Conservation (phyloP, 2,888 invertebrate genomes). For the Griposia aprilina region DNA sequence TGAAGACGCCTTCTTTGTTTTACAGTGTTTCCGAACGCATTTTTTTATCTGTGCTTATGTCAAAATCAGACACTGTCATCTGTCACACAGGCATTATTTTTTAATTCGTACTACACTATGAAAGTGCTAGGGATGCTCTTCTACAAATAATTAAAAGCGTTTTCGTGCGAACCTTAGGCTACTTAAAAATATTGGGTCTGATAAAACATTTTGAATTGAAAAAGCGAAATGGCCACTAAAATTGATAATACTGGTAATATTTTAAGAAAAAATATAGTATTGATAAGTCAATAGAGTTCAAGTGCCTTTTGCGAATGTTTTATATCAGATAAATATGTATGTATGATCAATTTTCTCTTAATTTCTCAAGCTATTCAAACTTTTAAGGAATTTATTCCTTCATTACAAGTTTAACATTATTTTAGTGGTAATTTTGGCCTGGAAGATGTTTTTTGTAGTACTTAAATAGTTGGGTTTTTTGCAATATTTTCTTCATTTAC, state of each 20-base stretch:
- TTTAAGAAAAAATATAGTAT: background rate
- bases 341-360: background rate
- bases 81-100: constrained; percentile 3
- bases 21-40: constrained; percentile 24
- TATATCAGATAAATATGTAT: background rate
- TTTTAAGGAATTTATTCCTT: background rate
- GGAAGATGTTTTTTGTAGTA: constrained; percentile 18
- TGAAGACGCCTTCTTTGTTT: constrained; percentile 29
- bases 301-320: background rate
- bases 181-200: background rate
- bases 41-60: constrained; percentile 27
- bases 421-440: background rate
- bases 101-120: too few species aligned
- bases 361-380: background rate
- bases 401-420: background rate
- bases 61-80: constrained; percentile 12
- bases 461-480: constrained; percentile 30
- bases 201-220: constrained; percentile 1
- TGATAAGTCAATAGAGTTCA: background rate
- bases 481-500: constrained; percentile 19
- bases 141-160: constrained; percentile 3
- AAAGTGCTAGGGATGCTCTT: background rate
- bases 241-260: background rate
- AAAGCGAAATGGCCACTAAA: constrained; percentile 24
- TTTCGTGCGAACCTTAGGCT: constrained; percentile 8